Base-by-base conservation (phyloP, 2,113 vertebrate species). In the Madoqua kirkii region DNA sequence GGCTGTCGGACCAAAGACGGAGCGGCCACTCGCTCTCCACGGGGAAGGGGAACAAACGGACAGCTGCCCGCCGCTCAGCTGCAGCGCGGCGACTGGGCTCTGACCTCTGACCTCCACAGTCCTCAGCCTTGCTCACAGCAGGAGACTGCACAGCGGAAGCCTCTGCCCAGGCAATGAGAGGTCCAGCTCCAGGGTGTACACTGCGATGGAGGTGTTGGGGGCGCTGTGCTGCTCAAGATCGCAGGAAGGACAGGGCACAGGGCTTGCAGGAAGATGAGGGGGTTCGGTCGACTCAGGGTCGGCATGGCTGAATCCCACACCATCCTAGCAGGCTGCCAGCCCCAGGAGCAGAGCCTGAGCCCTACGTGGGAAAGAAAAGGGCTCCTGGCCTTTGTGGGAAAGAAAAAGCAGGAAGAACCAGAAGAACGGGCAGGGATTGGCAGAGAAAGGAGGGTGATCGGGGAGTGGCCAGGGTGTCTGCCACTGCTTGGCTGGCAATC, bases 251-350 rank as follows among this genome's bases (percentile, higher is more conserved):
- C 0, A 2, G 21, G 6, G 52, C 15, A 1, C 33, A 11, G 45
- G 31, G 71, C 60, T 89, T 40, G 16, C 4, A 64, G 55, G 45
- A 43, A 60, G 36, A 12, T 0, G 1, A 36, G 14, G 48, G 27
- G 5, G 14, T 3, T 11, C 4, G 0, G 25, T 13, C 3, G 1
- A 17, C 4, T 1, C 50, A 17, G 14, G 62, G 48, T 36, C 7
- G 0, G 25, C 2, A 7, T 2, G 12, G 29, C 3, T 4, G 57
- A 31, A 29, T 14, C 27, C 43, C 4, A 11, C 7, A 2, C 25
- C 5, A 0, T 17, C 19, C 54, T 21, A 1, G 14, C 0, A 10
- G 9, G 13, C 52, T 36, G 7, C 3, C 7, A 7, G 17, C 29
- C n/a, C 29, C 8, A 27, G 0, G 33, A 29, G 27, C 1, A n/a